Evolutionary conservation across 2,797 vertebrate species (phyloP).

Genomic region (Alca torda): DNA sequence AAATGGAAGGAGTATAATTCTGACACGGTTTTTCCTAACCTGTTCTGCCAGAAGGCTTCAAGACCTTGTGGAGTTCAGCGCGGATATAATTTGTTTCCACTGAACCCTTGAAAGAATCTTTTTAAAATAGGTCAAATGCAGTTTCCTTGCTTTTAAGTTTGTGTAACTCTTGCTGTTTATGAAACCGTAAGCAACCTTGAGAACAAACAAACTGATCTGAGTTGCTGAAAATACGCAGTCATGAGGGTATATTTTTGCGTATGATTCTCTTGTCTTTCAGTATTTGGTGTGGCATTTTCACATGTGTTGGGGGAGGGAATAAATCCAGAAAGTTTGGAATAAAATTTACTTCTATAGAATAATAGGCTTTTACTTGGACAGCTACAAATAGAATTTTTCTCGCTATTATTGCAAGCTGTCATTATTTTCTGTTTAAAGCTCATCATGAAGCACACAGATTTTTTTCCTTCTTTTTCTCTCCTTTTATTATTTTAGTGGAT

Average conservation of each 20-base stretch:
- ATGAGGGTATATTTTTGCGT: not conserved
- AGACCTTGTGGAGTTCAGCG: not conserved
- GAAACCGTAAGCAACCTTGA: not conserved
- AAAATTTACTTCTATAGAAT: not conserved
- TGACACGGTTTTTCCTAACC: constrained; percentile 21
- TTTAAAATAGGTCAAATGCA: constrained; percentile 35
- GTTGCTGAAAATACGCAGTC: not conserved
- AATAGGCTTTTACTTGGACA: not conserved
- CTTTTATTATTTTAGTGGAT: not conserved
- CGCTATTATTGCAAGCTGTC: not conserved
- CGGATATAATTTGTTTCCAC: constrained; percentile 7
- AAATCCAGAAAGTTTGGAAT: not conserved
- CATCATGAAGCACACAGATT: fast-evolving
- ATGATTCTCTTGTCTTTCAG: not conserved
- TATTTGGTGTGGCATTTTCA: not conserved
- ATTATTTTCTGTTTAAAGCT: not conserved
- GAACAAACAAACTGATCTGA: not conserved
- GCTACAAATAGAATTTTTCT: not conserved
- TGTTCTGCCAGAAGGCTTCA: constrained; percentile 37
- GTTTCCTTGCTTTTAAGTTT: constrained; percentile 16
- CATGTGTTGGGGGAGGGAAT: not conserved
- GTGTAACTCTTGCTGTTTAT: not conserved
- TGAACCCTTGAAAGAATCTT: constrained; percentile 16
- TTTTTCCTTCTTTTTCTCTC: not conserved
- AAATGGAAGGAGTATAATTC: not conserved